Evolutionary conservation across 2,888 invertebrate genomes (phyloP).

Genomic region (Drosophila mulleri): DNA sequence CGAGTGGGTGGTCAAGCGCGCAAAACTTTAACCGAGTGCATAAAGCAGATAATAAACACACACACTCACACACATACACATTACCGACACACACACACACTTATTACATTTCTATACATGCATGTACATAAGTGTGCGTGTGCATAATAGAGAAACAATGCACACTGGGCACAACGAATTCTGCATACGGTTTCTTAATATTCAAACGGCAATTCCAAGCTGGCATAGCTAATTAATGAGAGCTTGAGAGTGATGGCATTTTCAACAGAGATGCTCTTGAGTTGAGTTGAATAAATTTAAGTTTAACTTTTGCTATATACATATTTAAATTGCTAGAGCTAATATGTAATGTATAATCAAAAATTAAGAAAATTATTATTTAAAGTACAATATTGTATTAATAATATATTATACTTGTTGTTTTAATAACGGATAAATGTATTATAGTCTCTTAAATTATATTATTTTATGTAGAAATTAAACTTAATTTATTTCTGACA

Average conservation of each 20-base stretch:
- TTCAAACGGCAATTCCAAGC: not conserved
- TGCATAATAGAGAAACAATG: constrained; percentile 7
- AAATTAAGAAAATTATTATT: too few species aligned
- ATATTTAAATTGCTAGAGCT: too few species aligned
- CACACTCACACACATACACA: not conserved
- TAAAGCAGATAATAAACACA: constrained; percentile 2
- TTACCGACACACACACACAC: not conserved
- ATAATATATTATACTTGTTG: too few species aligned
- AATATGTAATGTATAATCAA: too few species aligned
- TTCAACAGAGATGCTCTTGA: not conserved
- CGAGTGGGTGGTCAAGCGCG: not conserved
- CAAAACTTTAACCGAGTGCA: constrained; percentile 8
- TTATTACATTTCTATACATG: not conserved
- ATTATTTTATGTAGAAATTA: too few species aligned
- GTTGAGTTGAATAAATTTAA: not conserved
- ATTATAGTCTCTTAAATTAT: too few species aligned
- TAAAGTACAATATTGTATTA: too few species aligned
- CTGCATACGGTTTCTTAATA: constrained; percentile 8
- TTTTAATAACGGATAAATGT: too few species aligned
- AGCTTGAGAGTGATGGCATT: constrained; percentile 1
- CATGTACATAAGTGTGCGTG: not conserved
- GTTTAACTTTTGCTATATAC: too few species aligned
- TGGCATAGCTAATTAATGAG: not conserved
- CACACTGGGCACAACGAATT: not conserved
- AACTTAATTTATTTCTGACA: too few species aligned